phyloP scores from a whole-genome alignment of 35 echinoderm and acorn worm species.

The Nesometra sesokonis region DNA sequence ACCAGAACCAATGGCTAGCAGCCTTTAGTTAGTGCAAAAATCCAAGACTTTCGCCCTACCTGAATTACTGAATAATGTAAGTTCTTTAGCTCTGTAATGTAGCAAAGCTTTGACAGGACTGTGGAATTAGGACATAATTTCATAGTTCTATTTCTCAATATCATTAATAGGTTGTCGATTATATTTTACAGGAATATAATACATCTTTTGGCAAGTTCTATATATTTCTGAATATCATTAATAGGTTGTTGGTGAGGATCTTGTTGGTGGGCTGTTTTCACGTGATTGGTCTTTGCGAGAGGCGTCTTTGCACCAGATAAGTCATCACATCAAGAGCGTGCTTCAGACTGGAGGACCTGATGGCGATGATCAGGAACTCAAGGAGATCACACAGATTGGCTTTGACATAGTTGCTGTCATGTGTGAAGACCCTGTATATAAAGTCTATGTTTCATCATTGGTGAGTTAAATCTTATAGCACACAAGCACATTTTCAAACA shows the following conservation, averaged over 20 bases:
- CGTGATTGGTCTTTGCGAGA: constrained; percentile 49
- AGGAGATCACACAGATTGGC: constrained; percentile 16
- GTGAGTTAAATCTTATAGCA: constrained; percentile 26
- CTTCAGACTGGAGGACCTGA: neutral
- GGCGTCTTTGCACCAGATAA: constrained; percentile 36
- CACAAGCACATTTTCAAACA: too few species aligned
- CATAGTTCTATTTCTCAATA: too few species aligned
- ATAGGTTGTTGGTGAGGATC: constrained; percentile 45
- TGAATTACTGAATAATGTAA: too few species aligned
- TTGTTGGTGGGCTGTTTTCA: constrained; percentile 31
- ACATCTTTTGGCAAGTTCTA: too few species aligned
- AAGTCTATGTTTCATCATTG: constrained; percentile 66
- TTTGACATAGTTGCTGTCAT: constrained; percentile 45
- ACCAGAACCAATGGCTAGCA: too few species aligned
- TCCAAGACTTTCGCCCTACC: too few species aligned
- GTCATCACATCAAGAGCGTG: constrained; percentile 18
- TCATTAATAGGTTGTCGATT: too few species aligned
- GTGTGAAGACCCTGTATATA: constrained; percentile 64
- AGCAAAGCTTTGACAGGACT: too few species aligned
- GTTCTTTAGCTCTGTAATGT: too few species aligned
- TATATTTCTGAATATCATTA: neutral
- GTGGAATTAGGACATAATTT: too few species aligned
- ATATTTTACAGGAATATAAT: too few species aligned
- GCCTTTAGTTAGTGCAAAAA: too few species aligned
- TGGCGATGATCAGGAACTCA: neutral